Evolutionary conservation across 1,140 invertebrate genomes (phyloP).

Genomic region (Tetraneura akinire): DNA sequence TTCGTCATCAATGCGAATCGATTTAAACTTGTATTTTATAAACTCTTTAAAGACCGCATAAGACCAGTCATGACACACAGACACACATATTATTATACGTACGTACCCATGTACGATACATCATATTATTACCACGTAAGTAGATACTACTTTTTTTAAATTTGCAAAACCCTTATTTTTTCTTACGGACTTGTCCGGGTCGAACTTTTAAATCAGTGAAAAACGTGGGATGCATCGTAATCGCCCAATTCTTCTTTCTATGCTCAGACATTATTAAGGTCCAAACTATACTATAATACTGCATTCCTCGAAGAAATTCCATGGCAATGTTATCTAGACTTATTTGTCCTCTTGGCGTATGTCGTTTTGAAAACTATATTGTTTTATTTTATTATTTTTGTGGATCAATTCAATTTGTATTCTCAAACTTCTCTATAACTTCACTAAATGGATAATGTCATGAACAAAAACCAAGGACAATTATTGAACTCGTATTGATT

Average conservation of each 20-base stretch:
- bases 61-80: not conserved
- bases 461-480: not conserved
- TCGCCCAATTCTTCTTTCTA: conserved; percentile 14
- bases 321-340: conserved; percentile 31
- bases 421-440: too few relatives aligned
- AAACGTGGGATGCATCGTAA: conserved; percentile 41
- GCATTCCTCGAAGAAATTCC: not conserved
- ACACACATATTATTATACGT: too few relatives aligned
- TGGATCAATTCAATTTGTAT: conserved; percentile 11
- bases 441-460: too few relatives aligned
- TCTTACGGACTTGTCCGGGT: conserved; percentile 22
- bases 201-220: conserved; percentile 37
- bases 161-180: conserved; percentile 30
- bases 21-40: not conserved
- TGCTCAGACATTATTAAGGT: conserved; percentile 1
- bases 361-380: conserved; percentile 26
- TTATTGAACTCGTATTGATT: not conserved
- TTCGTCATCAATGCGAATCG: not conserved
- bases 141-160: conserved; percentile 13
- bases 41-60: not conserved
- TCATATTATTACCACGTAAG: conserved; percentile 20
- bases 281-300: not conserved
- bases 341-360: not conserved
- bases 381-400: conserved; percentile 29
- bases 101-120: not conserved